Evolutionary conservation across 2,113 vertebrate genomes (phyloP).

Genomic region (Phyllopteryx taeniolatus): DNA sequence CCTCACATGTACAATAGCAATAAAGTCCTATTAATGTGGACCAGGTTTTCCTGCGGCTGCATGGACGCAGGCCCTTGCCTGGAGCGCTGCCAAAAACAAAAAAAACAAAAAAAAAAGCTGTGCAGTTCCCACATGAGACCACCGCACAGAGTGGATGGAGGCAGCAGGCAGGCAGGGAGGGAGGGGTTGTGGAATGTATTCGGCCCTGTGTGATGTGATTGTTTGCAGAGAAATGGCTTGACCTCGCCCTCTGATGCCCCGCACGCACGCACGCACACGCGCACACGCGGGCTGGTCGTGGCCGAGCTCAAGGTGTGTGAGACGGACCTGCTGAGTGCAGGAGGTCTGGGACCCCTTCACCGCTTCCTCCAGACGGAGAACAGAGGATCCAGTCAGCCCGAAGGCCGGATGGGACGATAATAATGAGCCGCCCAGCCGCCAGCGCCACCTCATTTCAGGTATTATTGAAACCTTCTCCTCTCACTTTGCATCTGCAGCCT

Average conservation of each 20-base stretch:
- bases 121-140: conserved; percentile 63
- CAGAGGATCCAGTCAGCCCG: conserved; percentile 67
- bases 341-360: conserved; percentile 72
- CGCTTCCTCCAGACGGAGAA: conserved; percentile 71
- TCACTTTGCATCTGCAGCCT: conserved; percentile 22
- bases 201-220: conserved; percentile 75
- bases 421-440: conserved; percentile 62
- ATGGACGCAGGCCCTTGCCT: conserved; percentile 41
- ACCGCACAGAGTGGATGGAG: conserved; percentile 53
- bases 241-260: conserved; percentile 69
- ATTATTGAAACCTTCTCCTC: conserved; percentile 40
- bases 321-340: conserved; percentile 71
- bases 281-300: conserved; percentile 47
- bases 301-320: conserved; percentile 65
- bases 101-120: conserved; percentile 10
- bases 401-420: conserved; percentile 67
- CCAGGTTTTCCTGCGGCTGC: conserved; percentile 62
- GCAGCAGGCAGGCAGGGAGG: background rate
- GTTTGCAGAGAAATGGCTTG: conserved; percentile 74
- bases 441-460: conserved; percentile 58
- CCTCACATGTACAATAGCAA: conserved; percentile 39
- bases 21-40: conserved; percentile 60
- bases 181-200: conserved; percentile 67
- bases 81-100: conserved; percentile 45
- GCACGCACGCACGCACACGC: conserved; percentile 55